Evolutionary conservation across 2,888 invertebrate species (phyloP), one percentile per base, ranked within the genome.

Genomic region (Pantelozetes paolii): DNA sequence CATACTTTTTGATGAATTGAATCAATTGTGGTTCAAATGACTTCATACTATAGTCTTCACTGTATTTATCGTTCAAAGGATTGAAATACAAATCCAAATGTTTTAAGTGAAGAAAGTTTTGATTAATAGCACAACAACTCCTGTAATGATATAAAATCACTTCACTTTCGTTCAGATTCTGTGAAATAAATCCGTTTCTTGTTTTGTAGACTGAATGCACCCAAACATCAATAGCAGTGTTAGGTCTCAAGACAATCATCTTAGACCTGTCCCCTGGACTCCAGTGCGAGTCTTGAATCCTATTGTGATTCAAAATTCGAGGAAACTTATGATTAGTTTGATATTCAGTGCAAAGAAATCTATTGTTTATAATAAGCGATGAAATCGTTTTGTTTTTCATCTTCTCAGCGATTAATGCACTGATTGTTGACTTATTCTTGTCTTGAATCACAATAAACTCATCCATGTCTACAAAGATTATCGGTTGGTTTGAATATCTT

Each of bases 391-490:
- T 59, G 18, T 59, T 18, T 59, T n/a, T 23, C 28, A 59, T 26
- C 15, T 59, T 59, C 3, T 59, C 28, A 2, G 1, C 59, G 18
- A 59, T 59, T 13, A 59, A 9, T 28, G 59, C 1, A 20, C 13
- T 13, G 13, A 59, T 28, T 1, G 59, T 59, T 59, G 59, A 15
- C 18, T 59, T 59, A 15, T 3, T 5, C 28, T 28, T 59, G 5
- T 32, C 62, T 62, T 36, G 13, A 8, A 32, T 1, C 1, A 62
- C 36, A 36, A 62, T 62, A 15, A 62, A 62, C 62, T 62, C 62
- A 62, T 62, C 62, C 5, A 62, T 1, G 36, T 62, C 62, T 32
- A 62, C 36, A 11, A 62, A 62, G 6, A 62, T 32, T 18, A 62
- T 62, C 8, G 18, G 32, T 20, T 13, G 15, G 8, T 13, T 62